These are phyloP conservation scores for Volucella bombylans DNA, from an alignment of 2,888 invertebrate species.

Conservation along the genomic window DNA sequence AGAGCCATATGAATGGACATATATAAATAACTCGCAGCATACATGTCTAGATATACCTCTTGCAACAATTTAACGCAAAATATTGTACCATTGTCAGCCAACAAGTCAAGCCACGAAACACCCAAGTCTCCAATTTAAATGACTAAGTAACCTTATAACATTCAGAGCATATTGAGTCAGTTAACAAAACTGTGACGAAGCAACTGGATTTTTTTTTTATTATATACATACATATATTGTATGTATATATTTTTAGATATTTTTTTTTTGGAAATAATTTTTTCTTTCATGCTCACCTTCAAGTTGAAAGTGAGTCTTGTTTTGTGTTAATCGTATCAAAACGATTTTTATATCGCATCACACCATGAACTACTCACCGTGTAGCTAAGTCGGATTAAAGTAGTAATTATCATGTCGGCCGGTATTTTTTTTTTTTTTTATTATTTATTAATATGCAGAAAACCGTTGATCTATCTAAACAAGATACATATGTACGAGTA, in stretches of 20 bases:
- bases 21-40: background rate
- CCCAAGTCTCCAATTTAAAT: background rate
- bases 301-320: slow-evolving; percentile 46
- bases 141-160: slow-evolving; percentile 18
- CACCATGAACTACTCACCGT: slow-evolving; percentile 12
- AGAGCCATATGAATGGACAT: too few species aligned
- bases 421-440: background rate
- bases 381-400: slow-evolving; percentile 16
- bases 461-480: background rate
- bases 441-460: too few species aligned
- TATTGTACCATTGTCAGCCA: slow-evolving; percentile 10
- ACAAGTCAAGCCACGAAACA: slow-evolving; percentile 9
- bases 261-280: slow-evolving; percentile 1
- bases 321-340: slow-evolving; percentile 7
- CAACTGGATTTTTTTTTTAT: slow-evolving; percentile 1
- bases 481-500: background rate
- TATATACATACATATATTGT: too few species aligned
- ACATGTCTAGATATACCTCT: background rate
- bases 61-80: slow-evolving; percentile 23
- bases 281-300: slow-evolving; percentile 48
- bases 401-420: background rate
- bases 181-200: slow-evolving; percentile 35
- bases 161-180: slow-evolving; percentile 23
- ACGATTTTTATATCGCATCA: slow-evolving; percentile 37
- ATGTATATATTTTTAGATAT: too few species aligned